These are phyloP conservation scores for Podarcis raffonei DNA, from an alignment of 2,113 vertebrate genomes.

Conservation along the genomic window DNA sequence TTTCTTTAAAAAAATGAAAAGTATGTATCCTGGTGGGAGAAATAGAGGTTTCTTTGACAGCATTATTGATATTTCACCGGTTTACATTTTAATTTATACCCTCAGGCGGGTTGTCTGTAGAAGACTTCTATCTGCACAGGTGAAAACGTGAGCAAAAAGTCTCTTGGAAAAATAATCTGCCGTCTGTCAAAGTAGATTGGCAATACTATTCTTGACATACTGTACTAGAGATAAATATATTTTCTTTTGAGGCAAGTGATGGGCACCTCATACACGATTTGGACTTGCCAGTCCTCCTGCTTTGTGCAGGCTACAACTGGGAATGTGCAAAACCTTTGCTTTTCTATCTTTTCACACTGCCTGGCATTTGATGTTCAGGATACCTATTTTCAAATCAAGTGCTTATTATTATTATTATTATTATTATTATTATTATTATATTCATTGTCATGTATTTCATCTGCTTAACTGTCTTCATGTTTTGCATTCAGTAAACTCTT, in stretches of 20 bases:
- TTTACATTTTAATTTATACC: slow-evolving; percentile 69
- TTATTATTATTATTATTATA: too few species aligned
- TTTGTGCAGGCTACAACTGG: not conserved
- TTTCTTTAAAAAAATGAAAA: slow-evolving; percentile 47
- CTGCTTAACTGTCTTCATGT: not conserved
- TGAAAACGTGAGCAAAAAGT: slow-evolving; percentile 39
- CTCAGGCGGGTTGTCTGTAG: slow-evolving; percentile 49
- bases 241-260: slow-evolving; percentile 1
- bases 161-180: not conserved
- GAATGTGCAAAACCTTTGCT: not conserved
- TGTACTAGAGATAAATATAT: not conserved
- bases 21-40: slow-evolving; percentile 57
- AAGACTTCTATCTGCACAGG: slow-evolving; percentile 26
- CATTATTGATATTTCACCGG: slow-evolving; percentile 66
- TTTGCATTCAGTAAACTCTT: not conserved
- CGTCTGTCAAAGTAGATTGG: slow-evolving; percentile 7
- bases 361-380: not conserved
- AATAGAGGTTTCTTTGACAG: slow-evolving; percentile 58
- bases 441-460: not conserved
- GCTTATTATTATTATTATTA: accelerated
- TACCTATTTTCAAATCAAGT: not conserved
- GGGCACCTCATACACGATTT: not conserved
- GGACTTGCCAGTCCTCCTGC: not conserved
- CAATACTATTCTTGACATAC: not conserved
- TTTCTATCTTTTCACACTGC: not conserved